phyloP scores from a whole-genome alignment of 1,140 invertebrate species.

The Drosophila insularis region DNA sequence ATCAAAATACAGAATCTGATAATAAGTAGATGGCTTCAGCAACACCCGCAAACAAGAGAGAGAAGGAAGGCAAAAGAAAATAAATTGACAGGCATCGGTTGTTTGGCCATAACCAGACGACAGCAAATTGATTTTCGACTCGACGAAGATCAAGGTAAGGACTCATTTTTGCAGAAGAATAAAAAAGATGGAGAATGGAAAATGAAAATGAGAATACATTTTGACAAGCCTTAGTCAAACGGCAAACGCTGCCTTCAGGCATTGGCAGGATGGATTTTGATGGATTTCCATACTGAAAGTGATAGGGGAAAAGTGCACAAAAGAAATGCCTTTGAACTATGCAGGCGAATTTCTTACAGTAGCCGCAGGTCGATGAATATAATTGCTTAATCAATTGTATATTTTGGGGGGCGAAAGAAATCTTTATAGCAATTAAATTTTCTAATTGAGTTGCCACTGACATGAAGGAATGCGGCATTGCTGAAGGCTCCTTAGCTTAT shows the following conservation, averaged over 20 bases:
- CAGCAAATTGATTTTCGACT: conserved; percentile 23
- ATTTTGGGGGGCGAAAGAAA: neutral
- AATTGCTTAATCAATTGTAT: conserved; percentile 49
- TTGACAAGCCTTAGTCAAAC: conserved; percentile 23
- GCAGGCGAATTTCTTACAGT: conserved; percentile 11
- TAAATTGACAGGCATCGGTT: conserved; percentile 15
- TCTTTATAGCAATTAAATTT: conserved; percentile 63
- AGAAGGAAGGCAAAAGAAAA: conserved; percentile 1
- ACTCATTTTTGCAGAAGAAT: neutral
- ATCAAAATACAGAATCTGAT: conserved; percentile 42
- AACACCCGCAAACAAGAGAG: conserved; percentile 17
- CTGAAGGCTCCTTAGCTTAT: conserved; percentile 14
- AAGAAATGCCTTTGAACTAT: conserved; percentile 19
- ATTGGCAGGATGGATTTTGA: neutral
- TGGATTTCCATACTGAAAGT: conserved; percentile 26
- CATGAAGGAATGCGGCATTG: conserved; percentile 19
- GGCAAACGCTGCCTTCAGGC: neutral
- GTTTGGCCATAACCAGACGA: conserved; percentile 25
- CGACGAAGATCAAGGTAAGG: conserved; percentile 11
- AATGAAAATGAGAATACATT: conserved; percentile 34
- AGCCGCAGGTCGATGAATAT: conserved; percentile 13
- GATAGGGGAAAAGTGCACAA: neutral
- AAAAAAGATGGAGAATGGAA: neutral
- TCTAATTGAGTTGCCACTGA: conserved; percentile 63
- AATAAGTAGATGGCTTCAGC: conserved; percentile 28